A percentile compares a stretch with the other conserved stretches of the same genome.
These are phyloP conservation scores for Chelmon rostratus DNA, from an alignment of 2,797 vertebrate species.

Conservation along the genomic window DNA sequence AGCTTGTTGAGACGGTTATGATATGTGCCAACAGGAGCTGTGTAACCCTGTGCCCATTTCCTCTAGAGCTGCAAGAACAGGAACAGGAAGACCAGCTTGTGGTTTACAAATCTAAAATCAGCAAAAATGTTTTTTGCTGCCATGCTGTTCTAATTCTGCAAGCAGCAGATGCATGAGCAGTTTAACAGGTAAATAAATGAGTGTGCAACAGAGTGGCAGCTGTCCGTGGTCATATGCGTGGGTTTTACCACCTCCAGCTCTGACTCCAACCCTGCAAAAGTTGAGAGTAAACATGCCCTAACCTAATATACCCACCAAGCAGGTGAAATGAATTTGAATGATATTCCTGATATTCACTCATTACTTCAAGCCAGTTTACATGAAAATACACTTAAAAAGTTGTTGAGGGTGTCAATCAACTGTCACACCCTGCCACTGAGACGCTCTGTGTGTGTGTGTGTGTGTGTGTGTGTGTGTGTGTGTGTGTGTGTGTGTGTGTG, in stretches of 20 bases:
- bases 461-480: not conserved
- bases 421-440: not conserved
- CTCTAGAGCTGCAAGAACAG: conserved; percentile 55
- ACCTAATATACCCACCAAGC: not conserved
- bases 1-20: not conserved
- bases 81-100: conserved; percentile 62
- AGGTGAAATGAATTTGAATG: not conserved
- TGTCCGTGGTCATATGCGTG: conserved; percentile 1
- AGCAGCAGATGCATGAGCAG: conserved; percentile 6
- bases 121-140: not conserved
- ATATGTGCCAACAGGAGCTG: conserved; percentile 17
- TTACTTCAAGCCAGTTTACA: not conserved
- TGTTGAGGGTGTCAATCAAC: not conserved
- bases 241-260: not conserved
- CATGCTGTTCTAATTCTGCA: conserved; percentile 14
- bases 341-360: not conserved
- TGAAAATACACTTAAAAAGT: not conserved
- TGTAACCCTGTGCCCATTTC: conserved; percentile 24
- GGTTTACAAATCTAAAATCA: conserved; percentile 35
- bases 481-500: not conserved
- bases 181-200: not conserved
- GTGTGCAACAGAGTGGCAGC: not conserved
- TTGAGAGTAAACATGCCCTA: not conserved
- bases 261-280: not conserved
- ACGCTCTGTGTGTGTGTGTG: not conserved